Conservation (phyloP, 2,113 vertebrate genomes). For the Pundamilia nyererei region DNA sequence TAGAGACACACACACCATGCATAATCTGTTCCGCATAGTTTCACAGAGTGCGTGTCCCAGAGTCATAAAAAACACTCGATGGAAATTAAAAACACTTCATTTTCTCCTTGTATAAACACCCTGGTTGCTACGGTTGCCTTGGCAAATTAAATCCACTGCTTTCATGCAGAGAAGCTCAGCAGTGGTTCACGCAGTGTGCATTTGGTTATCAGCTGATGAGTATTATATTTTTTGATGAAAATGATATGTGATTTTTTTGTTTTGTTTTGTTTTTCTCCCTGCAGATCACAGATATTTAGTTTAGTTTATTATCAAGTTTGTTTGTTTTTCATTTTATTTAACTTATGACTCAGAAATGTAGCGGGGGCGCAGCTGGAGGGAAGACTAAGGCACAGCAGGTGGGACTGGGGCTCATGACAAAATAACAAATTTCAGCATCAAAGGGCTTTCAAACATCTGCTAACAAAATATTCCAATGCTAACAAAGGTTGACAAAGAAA, state of each 20-base stretch:
- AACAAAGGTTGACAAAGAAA: not conserved
- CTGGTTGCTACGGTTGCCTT: slow-evolving; percentile 14
- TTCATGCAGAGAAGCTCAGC: not conserved
- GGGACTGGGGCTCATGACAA: slow-evolving; percentile 67
- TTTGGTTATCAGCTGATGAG: slow-evolving; percentile 57
- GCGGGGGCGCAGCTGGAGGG: slow-evolving; percentile 7
- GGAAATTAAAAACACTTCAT: not conserved
- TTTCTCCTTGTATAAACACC: not conserved
- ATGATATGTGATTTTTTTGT: slow-evolving; percentile 45
- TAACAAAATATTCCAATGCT: not conserved
- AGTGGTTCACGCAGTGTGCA: slow-evolving; percentile 59
- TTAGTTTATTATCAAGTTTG: slow-evolving; percentile 28
- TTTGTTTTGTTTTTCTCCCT: slow-evolving; percentile 13
- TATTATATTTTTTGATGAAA: slow-evolving; percentile 51
- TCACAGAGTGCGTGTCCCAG: not conserved
- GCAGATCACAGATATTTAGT: slow-evolving; percentile 57
- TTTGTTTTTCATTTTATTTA: slow-evolving; percentile 6
- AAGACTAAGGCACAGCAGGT: slow-evolving; percentile 15
- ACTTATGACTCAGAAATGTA: slow-evolving; percentile 16
- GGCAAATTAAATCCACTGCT: not conserved
- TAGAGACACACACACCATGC: not conserved
- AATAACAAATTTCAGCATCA: not conserved
- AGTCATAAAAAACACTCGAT: not conserved
- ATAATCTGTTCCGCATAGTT: not conserved
- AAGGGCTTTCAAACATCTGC: not conserved